phyloP scores from a whole-genome alignment of 1,140 invertebrate genomes.

The Drosophila navojoa region DNA sequence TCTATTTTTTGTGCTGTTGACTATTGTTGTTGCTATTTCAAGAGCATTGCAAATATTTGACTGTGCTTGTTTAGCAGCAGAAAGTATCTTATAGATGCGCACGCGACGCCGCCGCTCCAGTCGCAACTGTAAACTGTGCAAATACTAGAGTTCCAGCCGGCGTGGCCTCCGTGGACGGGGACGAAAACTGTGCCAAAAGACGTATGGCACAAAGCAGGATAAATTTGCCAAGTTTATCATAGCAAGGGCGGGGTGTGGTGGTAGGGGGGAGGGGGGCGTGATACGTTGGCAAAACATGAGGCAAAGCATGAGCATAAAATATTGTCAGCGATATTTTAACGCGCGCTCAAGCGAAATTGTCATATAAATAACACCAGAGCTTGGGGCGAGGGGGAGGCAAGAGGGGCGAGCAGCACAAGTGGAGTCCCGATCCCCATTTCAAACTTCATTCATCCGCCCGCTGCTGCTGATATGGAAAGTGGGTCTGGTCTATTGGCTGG shows the following conservation, averaged over 20 bases:
- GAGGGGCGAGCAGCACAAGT: not conserved
- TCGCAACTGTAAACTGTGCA: slow-evolving; percentile 68
- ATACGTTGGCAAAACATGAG: slow-evolving; percentile 76
- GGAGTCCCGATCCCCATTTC: no score
- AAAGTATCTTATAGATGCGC: slow-evolving; percentile 61
- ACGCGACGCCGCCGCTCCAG: slow-evolving; percentile 36
- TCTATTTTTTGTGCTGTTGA: slow-evolving; percentile 40
- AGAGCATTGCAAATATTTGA: slow-evolving; percentile 72
- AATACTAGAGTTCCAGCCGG: slow-evolving; percentile 38
- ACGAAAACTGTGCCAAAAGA: slow-evolving; percentile 75
- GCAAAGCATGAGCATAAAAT: slow-evolving; percentile 76
- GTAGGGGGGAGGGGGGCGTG: slow-evolving; percentile 4
- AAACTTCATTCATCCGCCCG: not conserved
- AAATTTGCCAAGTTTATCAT: slow-evolving; percentile 82
- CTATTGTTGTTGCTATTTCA: slow-evolving; percentile 37
- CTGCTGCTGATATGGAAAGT: slow-evolving; percentile 32
- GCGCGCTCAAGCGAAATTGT: slow-evolving; percentile 79
- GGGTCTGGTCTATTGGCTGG: slow-evolving; percentile 48
- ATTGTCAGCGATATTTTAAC: slow-evolving; percentile 81
- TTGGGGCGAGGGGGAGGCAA: not conserved
- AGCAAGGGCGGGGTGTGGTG: slow-evolving; percentile 27
- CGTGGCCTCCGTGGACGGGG: slow-evolving; percentile 35
- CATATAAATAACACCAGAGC: slow-evolving; percentile 76
- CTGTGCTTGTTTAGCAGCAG: slow-evolving; percentile 53
- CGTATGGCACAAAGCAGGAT: slow-evolving; percentile 81